These are phyloP conservation scores for Crotalus horridus DNA, from an alignment of 2,113 vertebrate species.

Conservation along the genomic window DNA sequence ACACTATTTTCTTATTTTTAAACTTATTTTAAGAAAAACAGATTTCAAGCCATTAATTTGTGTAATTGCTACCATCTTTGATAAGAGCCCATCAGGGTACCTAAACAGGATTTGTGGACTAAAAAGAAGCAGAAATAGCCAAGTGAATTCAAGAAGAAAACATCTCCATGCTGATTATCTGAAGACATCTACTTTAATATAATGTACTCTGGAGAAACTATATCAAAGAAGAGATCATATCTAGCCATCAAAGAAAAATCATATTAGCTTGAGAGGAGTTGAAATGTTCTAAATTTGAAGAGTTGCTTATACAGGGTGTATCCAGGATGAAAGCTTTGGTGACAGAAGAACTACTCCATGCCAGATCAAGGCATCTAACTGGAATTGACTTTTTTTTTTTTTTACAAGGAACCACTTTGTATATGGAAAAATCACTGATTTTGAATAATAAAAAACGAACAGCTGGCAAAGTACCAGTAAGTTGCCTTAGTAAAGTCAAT, in stretches of 20 bases:
- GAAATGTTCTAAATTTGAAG: neutral
- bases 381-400: neutral
- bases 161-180: neutral
- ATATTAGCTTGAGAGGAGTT: neutral
- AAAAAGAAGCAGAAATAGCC: no score
- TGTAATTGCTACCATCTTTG: no score
- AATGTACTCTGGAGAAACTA: neutral
- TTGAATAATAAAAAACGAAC: neutral
- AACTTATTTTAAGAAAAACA: no score
- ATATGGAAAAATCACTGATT: neutral
- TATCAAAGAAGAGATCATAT: slow-evolving; percentile 11
- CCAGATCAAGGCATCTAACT: no score
- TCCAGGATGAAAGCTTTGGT: neutral
- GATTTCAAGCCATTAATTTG: no score
- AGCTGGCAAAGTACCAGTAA: neutral
- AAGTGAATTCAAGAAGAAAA: neutral
- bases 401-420: neutral
- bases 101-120: no score
- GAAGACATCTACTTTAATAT: neutral
- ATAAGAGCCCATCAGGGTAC: no score
- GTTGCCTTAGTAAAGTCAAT: neutral
- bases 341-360: neutral
- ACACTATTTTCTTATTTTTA: no score
- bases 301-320: neutral
- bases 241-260: neutral